Percentiles rank a stretch among this genome's conserved stretches.
Conservation (phyloP, 2,113 vertebrate species). For the Salvelinus alpinus region DNA sequence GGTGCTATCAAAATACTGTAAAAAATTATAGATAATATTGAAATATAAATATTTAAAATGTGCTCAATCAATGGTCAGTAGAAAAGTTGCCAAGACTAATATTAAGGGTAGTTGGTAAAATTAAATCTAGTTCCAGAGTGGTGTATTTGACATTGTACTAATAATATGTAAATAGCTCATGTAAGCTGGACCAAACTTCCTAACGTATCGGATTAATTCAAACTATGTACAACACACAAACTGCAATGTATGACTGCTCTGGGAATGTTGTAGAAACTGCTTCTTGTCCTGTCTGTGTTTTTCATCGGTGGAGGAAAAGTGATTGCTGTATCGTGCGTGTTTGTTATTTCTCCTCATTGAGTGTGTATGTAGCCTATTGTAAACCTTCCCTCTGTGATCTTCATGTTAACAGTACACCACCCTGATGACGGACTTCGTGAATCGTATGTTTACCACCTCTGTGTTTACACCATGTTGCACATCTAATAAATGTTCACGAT, state of each 20-base stretch:
- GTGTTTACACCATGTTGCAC: constrained; percentile 47
- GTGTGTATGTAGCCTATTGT: constrained; percentile 8
- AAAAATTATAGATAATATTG: not conserved
- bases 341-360: constrained; percentile 19
- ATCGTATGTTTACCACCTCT: not conserved
- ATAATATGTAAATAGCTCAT: not conserved
- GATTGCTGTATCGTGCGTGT: constrained; percentile 11
- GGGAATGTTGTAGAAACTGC: constrained; percentile 31
- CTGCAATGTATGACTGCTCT: constrained; percentile 34
- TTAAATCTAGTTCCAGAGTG: not conserved
- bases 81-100: not conserved
- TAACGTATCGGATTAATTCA: constrained; percentile 14
- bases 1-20: constrained; percentile 10
- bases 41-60: not conserved
- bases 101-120: not conserved
- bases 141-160: not conserved
- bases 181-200: constrained; percentile 24
- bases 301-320: not conserved
- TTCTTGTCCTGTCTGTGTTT: constrained; percentile 3
- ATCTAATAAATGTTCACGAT: constrained; percentile 49
- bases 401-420: not conserved
- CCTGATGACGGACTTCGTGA: constrained; percentile 6
- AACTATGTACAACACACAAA: constrained; percentile 19
- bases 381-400: not conserved
- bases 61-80: constrained; percentile 14